Evolutionary conservation across 1,140 invertebrate species (phyloP).

Genomic region (Drosophila azteca): DNA sequence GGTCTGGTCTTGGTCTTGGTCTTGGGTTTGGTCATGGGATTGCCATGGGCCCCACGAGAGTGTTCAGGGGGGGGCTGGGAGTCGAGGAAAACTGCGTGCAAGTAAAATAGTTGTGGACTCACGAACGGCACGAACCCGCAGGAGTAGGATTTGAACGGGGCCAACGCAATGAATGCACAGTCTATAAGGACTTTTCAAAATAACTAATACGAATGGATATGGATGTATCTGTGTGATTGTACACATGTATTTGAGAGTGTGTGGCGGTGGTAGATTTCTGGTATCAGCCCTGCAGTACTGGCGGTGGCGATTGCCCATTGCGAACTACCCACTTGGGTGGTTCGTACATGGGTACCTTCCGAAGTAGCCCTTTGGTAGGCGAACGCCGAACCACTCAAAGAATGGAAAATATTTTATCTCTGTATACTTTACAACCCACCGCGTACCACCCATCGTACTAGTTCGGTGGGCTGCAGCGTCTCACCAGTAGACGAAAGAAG

Average conservation of each 20-base stretch:
- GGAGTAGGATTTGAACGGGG: conserved; percentile 32
- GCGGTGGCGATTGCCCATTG: too few relatives aligned
- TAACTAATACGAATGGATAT: conserved; percentile 49
- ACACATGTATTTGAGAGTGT: background rate
- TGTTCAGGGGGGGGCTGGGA: background rate
- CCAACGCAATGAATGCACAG: conserved; percentile 45
- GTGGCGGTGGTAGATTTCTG: background rate
- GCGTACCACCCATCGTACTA: too few relatives aligned
- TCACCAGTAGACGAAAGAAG: too few relatives aligned
- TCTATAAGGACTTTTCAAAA: conserved; percentile 65
- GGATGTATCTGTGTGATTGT: background rate
- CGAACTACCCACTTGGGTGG: too few relatives aligned
- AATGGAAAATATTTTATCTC: too few relatives aligned
- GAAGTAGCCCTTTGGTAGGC: too few relatives aligned
- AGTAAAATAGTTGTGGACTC: conserved; percentile 35
- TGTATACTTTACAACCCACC: too few relatives aligned
- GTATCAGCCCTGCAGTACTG: too few relatives aligned
- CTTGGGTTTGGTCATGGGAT: conserved; percentile 16
- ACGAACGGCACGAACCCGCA: conserved; percentile 18
- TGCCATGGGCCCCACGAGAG: background rate
- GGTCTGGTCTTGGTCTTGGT: conserved; percentile 33
- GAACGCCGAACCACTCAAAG: too few relatives aligned
- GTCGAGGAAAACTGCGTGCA: conserved; percentile 29
- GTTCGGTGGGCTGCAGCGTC: too few relatives aligned
- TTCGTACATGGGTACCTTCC: too few relatives aligned